phyloP scores from a whole-genome alignment of 2,113 vertebrate genomes.

The Sterrhoptilus dennistouni region DNA sequence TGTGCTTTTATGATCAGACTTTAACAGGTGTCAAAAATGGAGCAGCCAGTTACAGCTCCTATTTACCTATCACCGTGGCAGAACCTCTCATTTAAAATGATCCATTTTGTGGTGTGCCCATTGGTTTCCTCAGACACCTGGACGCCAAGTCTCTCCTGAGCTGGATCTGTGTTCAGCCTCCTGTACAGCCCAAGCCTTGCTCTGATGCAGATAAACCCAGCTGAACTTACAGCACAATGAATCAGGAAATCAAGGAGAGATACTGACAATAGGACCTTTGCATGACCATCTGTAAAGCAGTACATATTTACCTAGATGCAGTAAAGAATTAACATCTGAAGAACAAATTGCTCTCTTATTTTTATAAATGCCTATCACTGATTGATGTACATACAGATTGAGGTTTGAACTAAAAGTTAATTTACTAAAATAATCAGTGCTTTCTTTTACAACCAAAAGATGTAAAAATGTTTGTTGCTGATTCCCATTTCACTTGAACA shows the following conservation, averaged over 20 bases:
- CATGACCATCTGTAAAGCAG: background rate
- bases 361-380: background rate
- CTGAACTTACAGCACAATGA: background rate
- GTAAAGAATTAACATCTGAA: background rate
- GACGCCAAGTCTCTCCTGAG: background rate
- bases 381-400: background rate
- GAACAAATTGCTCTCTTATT: background rate
- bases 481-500: background rate
- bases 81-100: background rate
- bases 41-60: background rate
- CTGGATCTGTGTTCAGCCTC: background rate
- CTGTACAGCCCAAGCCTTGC: background rate
- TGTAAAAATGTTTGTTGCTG: background rate
- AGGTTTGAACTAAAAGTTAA: background rate
- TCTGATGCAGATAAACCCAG: background rate
- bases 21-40: background rate
- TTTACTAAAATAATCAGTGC: background rate
- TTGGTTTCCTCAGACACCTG: background rate
- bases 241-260: background rate
- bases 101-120: background rate
- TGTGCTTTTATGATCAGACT: background rate
- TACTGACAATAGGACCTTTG: background rate
- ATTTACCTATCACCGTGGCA: background rate
- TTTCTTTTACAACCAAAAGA: background rate
- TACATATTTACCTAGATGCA: background rate